Evolutionary conservation across 2,113 vertebrate genomes (phyloP), one percentile per base, ranked within the genome.

Genomic region (Alaudala cheleensis): DNA sequence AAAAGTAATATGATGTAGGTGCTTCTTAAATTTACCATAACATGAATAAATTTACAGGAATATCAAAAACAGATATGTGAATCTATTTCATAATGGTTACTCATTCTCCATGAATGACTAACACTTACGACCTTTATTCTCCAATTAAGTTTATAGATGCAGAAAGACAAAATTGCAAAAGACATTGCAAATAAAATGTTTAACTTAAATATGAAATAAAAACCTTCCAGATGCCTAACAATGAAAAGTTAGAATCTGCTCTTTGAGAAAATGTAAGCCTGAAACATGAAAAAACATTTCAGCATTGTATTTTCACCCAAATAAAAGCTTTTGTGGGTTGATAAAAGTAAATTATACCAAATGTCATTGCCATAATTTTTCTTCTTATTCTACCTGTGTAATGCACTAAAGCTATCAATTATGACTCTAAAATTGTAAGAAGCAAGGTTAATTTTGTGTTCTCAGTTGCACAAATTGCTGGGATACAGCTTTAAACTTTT

Each of bases 381-480:
- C 51, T 92, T 83, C 58, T 83, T 73, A 94, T 80, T 92, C 37
- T 70, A 58, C 37, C 50, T 65, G 4, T 78, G 51, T 42, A 78
- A 86, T 83, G 76, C 66, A 94, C 93, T 96, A 92, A 88, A 95
- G 86, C 58, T 88, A 92, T 78, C 88, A 90, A 37, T 84, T 95
- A 88, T 71, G 39, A 71, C 69, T 73, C 58, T 88, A 56, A 88
- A 90, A 81, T 39, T 49, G 72, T 71, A 67, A 95, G 62, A 90
- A 95, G 39, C 42, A 90, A 83, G 15, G 40, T 33, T 88, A 78
- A 83, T 56, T 92, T 92, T 90, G 56, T 73, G 29, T 94, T 91
- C 78, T 91, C 66, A 54, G 65, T 93, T 86, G 56, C 64, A 86
- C 67, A 86, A 86, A 94, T 93, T 88, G 51, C 72, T 78, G 67